A percentile compares a stretch with the other conserved stretches of the same genome.
Evolutionary conservation across 2,113 vertebrate genomes (phyloP).

Genomic region (human (Homo sapiens)): GRCh38 chr6:34243501-34244000

Average conservation of each 20-base stretch:
- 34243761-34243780: background rate
- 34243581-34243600: accelerated
- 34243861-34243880: background rate
- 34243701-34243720: background rate
- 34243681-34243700: background rate
- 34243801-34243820: background rate
- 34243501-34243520: slow-evolving; percentile 97
- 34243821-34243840: no score
- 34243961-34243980: no score
- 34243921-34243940: background rate
- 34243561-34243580: background rate
- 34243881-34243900: background rate
- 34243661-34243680: background rate
- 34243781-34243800: background rate
- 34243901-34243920: background rate
- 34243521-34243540: slow-evolving; percentile 59
- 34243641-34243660: background rate
- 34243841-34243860: background rate
- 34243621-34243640: no score
- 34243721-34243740: background rate
- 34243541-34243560: background rate
- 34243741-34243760: background rate
- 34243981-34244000: background rate
- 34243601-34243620: background rate
- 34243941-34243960: no score